Percentiles rank a stretch among this genome's conserved stretches.
These are phyloP conservation scores for Exocentrus adspersus DNA, from an alignment of 2,888 invertebrate species.

Conservation along the genomic window DNA sequence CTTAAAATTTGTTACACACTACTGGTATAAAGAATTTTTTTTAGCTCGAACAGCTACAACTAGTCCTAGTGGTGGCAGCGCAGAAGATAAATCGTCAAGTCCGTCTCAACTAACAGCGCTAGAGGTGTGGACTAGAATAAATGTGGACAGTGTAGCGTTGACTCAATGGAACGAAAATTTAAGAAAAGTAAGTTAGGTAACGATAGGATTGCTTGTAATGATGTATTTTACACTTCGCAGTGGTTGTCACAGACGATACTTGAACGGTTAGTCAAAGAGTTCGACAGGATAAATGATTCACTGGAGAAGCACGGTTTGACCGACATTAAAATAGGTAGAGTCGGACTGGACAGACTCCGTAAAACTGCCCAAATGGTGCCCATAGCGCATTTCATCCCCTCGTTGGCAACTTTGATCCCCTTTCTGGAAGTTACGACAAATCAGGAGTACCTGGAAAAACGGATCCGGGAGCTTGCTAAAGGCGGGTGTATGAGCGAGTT, in stretches of 20 bases:
- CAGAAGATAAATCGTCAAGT: slow-evolving; percentile 58
- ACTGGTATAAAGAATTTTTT: background rate
- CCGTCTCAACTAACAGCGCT: slow-evolving; percentile 59
- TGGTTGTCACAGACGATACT: slow-evolving; percentile 90
- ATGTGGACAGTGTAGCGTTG: slow-evolving; percentile 73
- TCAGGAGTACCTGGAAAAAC: slow-evolving; percentile 85
- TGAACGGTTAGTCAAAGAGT: slow-evolving; percentile 77
- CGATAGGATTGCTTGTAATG: background rate
- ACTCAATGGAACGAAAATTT: slow-evolving; percentile 84
- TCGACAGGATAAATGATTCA: slow-evolving; percentile 75
- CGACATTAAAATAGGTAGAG: slow-evolving; percentile 74
- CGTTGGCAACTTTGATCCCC: slow-evolving; percentile 73
- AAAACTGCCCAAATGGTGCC: slow-evolving; percentile 73
- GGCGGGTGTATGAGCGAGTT: slow-evolving; percentile 91
- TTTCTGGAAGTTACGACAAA: slow-evolving; percentile 85
- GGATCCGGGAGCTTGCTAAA: slow-evolving; percentile 80
- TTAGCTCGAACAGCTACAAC: slow-evolving; percentile 39
- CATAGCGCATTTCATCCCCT: slow-evolving; percentile 67
- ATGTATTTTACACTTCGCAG: slow-evolving; percentile 63
- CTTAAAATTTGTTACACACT: background rate
- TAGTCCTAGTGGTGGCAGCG: slow-evolving; percentile 41
- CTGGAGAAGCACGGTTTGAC: slow-evolving; percentile 76
- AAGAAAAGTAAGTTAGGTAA: slow-evolving; percentile 68
- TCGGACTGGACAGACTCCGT: slow-evolving; percentile 78
- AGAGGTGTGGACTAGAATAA: slow-evolving; percentile 71